Percentiles rank a stretch among this genome's conserved stretches.
These are phyloP conservation scores for Geopemphigus sp. DNA, from an alignment of 1,140 invertebrate genomes.

Conservation along the genomic window DNA sequence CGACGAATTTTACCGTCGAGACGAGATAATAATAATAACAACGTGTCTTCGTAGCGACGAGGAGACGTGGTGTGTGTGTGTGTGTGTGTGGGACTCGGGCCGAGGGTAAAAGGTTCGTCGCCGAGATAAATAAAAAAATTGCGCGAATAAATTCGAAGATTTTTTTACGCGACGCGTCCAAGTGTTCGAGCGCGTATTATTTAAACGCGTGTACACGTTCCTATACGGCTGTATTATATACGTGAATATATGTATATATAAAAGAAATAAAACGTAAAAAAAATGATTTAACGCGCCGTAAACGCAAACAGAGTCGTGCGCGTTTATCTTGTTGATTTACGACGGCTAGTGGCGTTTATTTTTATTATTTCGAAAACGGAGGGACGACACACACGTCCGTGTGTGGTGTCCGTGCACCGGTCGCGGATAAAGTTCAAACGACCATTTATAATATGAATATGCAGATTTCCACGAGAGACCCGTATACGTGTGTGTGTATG, in stretches of 20 bases:
- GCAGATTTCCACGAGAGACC: too few species aligned
- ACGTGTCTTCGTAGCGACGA: too few species aligned
- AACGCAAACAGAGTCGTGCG: constrained; percentile 10
- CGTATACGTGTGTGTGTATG: too few species aligned
- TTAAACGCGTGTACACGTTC: not conserved
- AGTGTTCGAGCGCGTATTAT: constrained; percentile 2
- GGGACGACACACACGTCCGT: not conserved
- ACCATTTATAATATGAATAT: too few species aligned
- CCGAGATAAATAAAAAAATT: not conserved
- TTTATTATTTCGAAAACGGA: constrained; percentile 12
- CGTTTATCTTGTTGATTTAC: constrained; percentile 30
- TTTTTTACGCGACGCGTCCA: not conserved
- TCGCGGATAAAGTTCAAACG: too few species aligned
- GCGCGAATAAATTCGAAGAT: too few species aligned
- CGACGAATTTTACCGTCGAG: too few species aligned
- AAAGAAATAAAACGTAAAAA: not conserved
- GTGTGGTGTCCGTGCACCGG: too few species aligned
- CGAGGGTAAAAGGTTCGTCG: not conserved
- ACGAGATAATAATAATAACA: too few species aligned
- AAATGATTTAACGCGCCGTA: constrained; percentile 30
- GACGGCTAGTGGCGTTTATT: not conserved
- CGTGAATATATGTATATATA: not conserved
- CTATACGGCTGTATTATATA: not conserved
- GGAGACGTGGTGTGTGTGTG: too few species aligned
- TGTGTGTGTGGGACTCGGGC: too few species aligned